Percentiles rank a stretch among this genome's conserved stretches.
These are phyloP conservation scores for Sebastes vulpes DNA, from an alignment of 2,797 vertebrate genomes.

Conservation along the genomic window DNA sequence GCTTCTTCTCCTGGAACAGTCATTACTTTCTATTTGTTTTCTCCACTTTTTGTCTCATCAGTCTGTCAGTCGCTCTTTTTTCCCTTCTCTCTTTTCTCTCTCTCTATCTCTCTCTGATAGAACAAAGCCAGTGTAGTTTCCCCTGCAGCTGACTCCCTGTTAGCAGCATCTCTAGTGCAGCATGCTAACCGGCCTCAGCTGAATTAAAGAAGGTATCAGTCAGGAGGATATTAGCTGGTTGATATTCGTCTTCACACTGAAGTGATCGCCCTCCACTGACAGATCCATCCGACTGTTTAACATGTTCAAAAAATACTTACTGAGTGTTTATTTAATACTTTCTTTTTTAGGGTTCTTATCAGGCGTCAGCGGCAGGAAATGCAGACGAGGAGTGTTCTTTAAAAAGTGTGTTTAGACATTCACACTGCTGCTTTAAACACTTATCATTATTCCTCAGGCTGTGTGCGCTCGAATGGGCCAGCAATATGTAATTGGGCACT, in stretches of 20 bases:
- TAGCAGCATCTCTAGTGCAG: background rate
- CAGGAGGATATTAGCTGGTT: constrained; percentile 15
- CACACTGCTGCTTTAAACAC: constrained; percentile 19
- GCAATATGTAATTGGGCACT: background rate
- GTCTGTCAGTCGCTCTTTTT: background rate
- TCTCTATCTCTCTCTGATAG: background rate
- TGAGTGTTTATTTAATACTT: constrained; percentile 18
- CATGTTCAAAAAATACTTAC: constrained; percentile 24
- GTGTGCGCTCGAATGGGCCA: background rate
- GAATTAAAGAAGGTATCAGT: constrained; percentile 14
- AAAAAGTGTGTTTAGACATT: constrained; percentile 10
- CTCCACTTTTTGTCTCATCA: constrained; percentile 6
- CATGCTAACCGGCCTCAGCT: background rate
- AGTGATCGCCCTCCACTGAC: constrained; percentile 28
- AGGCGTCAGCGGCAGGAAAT: background rate
- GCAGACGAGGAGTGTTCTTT: background rate
- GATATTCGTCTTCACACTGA: constrained; percentile 22
- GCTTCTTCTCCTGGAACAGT: constrained; percentile 3
- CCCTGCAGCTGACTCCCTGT: background rate
- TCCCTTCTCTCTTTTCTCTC: background rate
- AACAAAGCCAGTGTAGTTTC: background rate
- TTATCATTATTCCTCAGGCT: constrained; percentile 37
- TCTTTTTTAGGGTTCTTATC: constrained; percentile 31
- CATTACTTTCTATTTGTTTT: constrained; percentile 12
- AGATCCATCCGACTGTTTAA: constrained; percentile 9